A percentile compares a stretch with the other conserved stretches of the same genome.
Evolutionary conservation across 2,797 vertebrate species (phyloP).

Genomic region (Spea hammondii): DNA sequence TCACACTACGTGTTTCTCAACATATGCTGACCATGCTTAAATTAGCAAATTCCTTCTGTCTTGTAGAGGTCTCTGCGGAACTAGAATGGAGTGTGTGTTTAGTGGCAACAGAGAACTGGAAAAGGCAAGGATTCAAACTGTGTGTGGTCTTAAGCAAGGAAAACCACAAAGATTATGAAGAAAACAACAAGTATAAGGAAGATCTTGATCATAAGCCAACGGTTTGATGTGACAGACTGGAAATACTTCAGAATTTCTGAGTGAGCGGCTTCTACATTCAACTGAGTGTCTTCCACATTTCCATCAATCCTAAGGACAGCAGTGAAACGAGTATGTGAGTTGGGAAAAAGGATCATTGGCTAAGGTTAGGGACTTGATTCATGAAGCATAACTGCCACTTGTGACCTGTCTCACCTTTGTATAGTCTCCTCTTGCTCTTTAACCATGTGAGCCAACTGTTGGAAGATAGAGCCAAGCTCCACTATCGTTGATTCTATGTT

Average conservation of each 20-base stretch:
- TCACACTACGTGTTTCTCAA: not conserved
- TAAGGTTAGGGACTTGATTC: not conserved
- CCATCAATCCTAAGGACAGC: conserved; percentile 80
- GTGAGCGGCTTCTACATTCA: conserved; percentile 89
- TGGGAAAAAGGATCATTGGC: conserved; percentile 3
- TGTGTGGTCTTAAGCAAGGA: conserved; percentile 81
- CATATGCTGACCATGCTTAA: not conserved
- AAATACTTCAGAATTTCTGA: conserved; percentile 95
- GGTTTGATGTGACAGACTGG: conserved; percentile 93
- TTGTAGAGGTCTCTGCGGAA: conserved; percentile 7
- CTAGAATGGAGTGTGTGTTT: conserved; percentile 23
- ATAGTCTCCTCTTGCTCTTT: conserved; percentile 93
- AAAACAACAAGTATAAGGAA: conserved; percentile 92
- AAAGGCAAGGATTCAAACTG: not conserved
- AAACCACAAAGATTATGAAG: conserved; percentile 96
- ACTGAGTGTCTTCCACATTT: conserved; percentile 87
- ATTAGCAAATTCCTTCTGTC: not conserved
- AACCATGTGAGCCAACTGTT: conserved; percentile 93
- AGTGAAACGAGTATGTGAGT: not conserved
- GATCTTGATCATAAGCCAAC: conserved; percentile 97
- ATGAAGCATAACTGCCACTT: not conserved
- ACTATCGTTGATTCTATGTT: conserved; percentile 94
- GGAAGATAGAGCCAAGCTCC: conserved; percentile 92
- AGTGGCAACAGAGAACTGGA: not conserved
- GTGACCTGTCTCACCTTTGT: conserved; percentile 73